Percentiles rank a stretch among this genome's conserved stretches.
phyloP scores from a whole-genome alignment of 2,113 vertebrate genomes.

The Pterocles burchelli region DNA sequence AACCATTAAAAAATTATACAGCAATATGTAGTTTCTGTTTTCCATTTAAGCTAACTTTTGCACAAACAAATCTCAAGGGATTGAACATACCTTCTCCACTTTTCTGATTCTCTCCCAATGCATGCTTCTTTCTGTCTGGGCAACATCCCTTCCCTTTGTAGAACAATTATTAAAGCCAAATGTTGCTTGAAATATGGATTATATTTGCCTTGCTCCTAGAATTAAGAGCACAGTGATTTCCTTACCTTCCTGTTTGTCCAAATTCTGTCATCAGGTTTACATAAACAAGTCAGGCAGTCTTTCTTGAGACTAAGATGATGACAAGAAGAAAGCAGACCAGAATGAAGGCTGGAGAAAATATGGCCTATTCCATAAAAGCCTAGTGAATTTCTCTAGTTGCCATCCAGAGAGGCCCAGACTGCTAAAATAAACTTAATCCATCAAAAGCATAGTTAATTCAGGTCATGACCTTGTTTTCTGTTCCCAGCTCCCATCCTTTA shows the following conservation, averaged over 20 bases:
- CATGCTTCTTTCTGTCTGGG: not conserved
- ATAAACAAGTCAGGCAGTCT: conserved; percentile 12
- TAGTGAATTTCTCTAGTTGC: not conserved
- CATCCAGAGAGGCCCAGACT: not conserved
- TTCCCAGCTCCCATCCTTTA: not conserved
- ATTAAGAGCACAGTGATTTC: not conserved
- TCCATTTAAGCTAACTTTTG: conserved; percentile 50
- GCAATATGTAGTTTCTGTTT: conserved; percentile 48
- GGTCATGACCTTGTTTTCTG: not conserved
- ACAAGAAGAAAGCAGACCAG: not conserved
- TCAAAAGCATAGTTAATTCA: not conserved
- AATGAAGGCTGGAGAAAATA: not conserved
- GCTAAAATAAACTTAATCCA: not conserved
- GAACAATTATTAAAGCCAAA: conserved; percentile 44
- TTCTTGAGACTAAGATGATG: not conserved
- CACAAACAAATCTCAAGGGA: conserved; percentile 28
- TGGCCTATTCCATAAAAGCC: not conserved
- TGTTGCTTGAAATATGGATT: conserved; percentile 14
- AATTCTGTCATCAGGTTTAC: conserved; percentile 27
- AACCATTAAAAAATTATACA: conserved; percentile 23
- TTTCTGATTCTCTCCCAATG: not conserved
- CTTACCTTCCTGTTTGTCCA: conserved; percentile 35
- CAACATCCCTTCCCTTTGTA: not conserved
- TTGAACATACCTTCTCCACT: conserved; percentile 36
- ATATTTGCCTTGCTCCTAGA: conserved; percentile 3